phyloP scores from a whole-genome alignment of 2,797 vertebrate species.

The Oreortyx pictus region DNA sequence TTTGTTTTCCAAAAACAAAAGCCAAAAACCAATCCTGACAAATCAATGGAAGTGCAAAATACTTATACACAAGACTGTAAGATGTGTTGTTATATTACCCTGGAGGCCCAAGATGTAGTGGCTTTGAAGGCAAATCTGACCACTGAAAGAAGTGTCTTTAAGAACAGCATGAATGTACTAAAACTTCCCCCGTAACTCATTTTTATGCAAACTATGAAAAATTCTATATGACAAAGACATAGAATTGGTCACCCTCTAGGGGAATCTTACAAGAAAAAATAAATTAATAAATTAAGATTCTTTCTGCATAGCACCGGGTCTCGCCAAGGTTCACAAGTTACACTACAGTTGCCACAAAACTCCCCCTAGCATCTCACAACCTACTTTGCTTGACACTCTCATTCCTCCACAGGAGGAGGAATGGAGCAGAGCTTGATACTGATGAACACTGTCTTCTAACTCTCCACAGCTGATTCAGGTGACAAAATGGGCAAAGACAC shows the following conservation, averaged over 20 bases:
- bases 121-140: background rate
- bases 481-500: background rate
- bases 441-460: background rate
- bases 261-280: background rate
- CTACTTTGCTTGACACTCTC: background rate
- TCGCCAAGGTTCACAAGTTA: background rate
- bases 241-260: background rate
- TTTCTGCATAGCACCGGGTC: background rate
- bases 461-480: background rate
- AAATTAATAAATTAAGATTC: background rate
- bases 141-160: background rate
- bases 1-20: constrained; percentile 30
- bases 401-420: background rate
- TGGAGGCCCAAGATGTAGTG: background rate
- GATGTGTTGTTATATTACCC: background rate
- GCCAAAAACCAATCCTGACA: background rate
- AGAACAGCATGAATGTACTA: background rate
- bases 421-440: background rate
- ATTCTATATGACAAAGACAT: background rate
- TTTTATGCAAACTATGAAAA: background rate
- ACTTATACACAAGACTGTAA: constrained; percentile 6
- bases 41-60: constrained; percentile 58
- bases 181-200: background rate
- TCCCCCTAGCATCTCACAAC: rapidly evolving
- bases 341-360: background rate